These are phyloP conservation scores for Ophion ventricosus DNA, from an alignment of 2,888 invertebrate species.

Conservation along the genomic window DNA sequence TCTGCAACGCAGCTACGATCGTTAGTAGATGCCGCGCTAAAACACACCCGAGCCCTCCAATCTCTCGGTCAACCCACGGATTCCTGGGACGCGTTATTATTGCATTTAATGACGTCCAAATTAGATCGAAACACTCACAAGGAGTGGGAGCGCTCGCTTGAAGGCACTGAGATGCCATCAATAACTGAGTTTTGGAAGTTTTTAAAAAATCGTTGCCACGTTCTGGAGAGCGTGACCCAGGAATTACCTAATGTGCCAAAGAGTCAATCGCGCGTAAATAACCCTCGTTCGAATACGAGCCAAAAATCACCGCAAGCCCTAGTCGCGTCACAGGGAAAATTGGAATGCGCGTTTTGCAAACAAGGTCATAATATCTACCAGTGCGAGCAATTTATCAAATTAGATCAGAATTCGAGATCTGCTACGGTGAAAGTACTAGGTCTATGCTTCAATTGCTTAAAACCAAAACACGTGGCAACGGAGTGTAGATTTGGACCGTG, in stretches of 20 bases:
- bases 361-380: constrained; percentile 20
- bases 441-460: constrained; percentile 53
- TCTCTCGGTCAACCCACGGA: constrained; percentile 34
- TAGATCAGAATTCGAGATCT: constrained; percentile 21
- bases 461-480: constrained; percentile 23
- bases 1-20: constrained; percentile 7
- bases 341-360: constrained; percentile 30
- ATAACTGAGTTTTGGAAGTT: background rate
- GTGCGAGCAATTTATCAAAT: constrained; percentile 48
- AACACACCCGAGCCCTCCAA: constrained; percentile 33
- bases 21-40: constrained; percentile 28
- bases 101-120: constrained; percentile 36
- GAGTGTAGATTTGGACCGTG: constrained; percentile 41
- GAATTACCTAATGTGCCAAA: background rate
- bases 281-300: background rate
- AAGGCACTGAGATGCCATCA: no score
- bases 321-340: background rate
- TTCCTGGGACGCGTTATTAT: constrained; percentile 35
- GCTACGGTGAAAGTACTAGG: constrained; percentile 38
- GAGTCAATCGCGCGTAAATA: background rate
- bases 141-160: constrained; percentile 14
- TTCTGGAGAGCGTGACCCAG: background rate
- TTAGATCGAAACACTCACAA: constrained; percentile 33
- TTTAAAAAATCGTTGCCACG: constrained; percentile 17
- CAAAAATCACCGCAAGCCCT: constrained; percentile 10